Base-by-base conservation (phyloP, 2,797 vertebrate species). In the Poecilia velifera region DNA sequence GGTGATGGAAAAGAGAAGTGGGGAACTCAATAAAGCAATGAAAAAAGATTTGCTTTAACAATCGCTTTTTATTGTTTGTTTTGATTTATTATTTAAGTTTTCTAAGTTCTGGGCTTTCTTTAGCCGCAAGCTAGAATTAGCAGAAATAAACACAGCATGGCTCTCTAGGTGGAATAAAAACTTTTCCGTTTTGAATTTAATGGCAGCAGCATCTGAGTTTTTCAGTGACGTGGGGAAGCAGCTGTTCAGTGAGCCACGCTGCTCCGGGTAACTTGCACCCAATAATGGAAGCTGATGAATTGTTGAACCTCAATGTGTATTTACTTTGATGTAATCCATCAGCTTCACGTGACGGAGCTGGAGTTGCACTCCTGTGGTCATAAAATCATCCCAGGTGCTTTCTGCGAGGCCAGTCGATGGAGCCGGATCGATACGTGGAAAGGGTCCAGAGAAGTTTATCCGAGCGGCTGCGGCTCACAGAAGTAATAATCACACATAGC, bases 351-450 rank as follows among this genome's bases (percentile, higher is more conserved):
- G 83, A 81, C 45, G 46, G 22, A 76, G 62, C 22, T 22, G 3
- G 20, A 45, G 53, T 72, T 77, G 66, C 46, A 78, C 76, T 78
- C 66, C 57, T 73, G 71, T 13, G n/a, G 72, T 82, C 73, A 76
- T 83, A 88, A 82, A 85, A 79, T n/a, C 72, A 79, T 76, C 76
- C 78, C 81, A 46, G 25, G 73, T 81, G 71, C 62, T 75, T 72
- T 1, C 64, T 72, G 76, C 81, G 68, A 73, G 74, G 77, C 39
- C 36, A 51, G 86, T 87, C 82, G 45, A 82, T 89, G 49, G 81
- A 72, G 36, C 74, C 0, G 0, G 46, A 88, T 92, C 86, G 49
- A 84, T 89, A 72, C 68, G 49, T 72, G 71, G 74, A 90, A 81
- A 66, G 43, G 84, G 72, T 77, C 72, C 59, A 22, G 6, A 16